These are phyloP conservation scores for Xenentodon cancila DNA, from an alignment of 2,797 vertebrate genomes.

Conservation along the genomic window DNA sequence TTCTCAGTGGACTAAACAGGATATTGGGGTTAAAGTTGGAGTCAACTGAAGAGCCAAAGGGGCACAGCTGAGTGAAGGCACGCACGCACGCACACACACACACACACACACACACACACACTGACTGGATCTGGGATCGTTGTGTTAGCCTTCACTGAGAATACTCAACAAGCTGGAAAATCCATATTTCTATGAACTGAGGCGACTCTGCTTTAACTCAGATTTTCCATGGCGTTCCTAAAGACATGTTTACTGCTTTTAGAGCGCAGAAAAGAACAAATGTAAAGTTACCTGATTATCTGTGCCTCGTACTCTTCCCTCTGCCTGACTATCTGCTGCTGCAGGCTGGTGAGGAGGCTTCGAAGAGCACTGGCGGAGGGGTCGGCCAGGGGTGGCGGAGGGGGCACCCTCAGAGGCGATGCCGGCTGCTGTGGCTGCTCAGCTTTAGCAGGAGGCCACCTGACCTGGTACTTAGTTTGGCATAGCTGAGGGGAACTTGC, in stretches of 20 bases:
- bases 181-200: conserved; percentile 26
- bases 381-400: conserved; percentile 70
- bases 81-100: too few species aligned
- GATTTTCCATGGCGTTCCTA: neutral
- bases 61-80: conserved; percentile 33
- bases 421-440: conserved; percentile 30
- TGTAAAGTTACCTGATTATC: conserved; percentile 68
- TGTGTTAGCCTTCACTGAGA: conserved; percentile 34
- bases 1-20: conserved; percentile 60
- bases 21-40: conserved; percentile 54
- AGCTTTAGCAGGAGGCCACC: conserved; percentile 31
- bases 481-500: conserved; percentile 17
- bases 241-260: neutral
- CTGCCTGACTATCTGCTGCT: conserved; percentile 78
- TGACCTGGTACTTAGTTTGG: conserved; percentile 27
- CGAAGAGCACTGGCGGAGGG: conserved; percentile 72
- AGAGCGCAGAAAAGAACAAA: conserved; percentile 6
- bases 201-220: neutral
- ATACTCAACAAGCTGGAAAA: conserved; percentile 16
- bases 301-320: conserved; percentile 74
- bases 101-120: conserved; percentile 7
- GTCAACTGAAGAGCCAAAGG: conserved; percentile 44
- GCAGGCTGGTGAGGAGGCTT: conserved; percentile 75
- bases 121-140: conserved; percentile 51
- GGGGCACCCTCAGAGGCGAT: conserved; percentile 57